These are phyloP conservation scores for Melanotaenia pygmaea DNA, from an alignment of 2,797 vertebrate species.

Conservation along the genomic window DNA sequence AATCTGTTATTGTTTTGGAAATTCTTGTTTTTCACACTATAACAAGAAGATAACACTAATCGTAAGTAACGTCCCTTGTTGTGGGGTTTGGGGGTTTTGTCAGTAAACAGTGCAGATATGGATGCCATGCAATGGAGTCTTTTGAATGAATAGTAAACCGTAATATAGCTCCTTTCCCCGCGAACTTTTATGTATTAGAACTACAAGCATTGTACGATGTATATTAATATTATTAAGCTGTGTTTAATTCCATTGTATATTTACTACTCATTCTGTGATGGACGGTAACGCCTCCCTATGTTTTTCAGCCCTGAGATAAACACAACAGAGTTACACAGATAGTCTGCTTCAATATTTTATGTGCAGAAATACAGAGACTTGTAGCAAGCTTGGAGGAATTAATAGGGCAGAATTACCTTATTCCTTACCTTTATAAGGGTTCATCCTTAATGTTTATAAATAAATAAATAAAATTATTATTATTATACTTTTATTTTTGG, in stretches of 20 bases:
- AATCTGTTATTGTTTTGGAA: background rate
- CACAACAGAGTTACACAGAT: background rate
- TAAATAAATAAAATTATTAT: too few relatives aligned
- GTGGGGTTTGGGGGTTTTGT: background rate
- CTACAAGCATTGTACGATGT: background rate
- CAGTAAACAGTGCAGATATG: background rate
- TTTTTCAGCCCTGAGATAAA: background rate
- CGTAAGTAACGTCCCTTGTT: conserved; percentile 48
- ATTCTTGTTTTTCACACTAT: background rate
- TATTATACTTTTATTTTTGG: too few relatives aligned
- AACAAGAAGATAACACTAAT: conserved; percentile 15
- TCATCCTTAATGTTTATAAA: too few relatives aligned
- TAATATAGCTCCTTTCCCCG: background rate
- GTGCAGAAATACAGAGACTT: background rate
- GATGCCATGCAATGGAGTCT: background rate
- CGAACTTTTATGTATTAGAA: background rate
- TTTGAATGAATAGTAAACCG: background rate
- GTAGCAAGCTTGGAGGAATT: background rate
- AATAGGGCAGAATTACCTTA: background rate
- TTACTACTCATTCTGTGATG: background rate
- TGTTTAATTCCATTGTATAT: background rate
- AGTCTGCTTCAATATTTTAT: background rate
- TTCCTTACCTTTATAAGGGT: background rate
- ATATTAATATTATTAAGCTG: background rate
- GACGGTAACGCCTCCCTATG: background rate